Evolutionary conservation across 2,113 vertebrate species (phyloP), one percentile per base, ranked within the genome.

Genomic region (Seriola rivoliana): DNA sequence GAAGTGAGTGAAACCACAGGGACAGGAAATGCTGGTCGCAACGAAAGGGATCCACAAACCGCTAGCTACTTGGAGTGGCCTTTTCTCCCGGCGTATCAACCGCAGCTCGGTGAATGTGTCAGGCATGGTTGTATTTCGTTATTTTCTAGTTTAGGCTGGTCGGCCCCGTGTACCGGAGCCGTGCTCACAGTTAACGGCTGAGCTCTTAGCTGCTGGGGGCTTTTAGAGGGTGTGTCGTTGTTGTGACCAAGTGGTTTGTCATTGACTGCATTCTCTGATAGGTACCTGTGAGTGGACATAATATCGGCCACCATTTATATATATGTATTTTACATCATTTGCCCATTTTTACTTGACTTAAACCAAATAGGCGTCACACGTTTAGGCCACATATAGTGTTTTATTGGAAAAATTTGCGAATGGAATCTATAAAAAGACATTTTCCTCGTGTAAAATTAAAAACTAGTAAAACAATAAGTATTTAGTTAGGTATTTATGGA

Each of bases 221-320:
- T 84, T 85, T 84, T 48, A 60, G 92, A 94, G 94, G 93, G 94
- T 92, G 94, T 95, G 93, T 94, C 93, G 92, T 78, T 88, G 85
- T 90, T 89, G 75, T 85, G 87, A 81, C 83, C 89, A 17, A 91
- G 71, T 65, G 89, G 85, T 89, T 89, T 89, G 85, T 88, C 86
- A 88, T 70, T 75, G 71, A 76, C 78, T 84, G 82, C 34, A 60
- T 81, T 75, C 59, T 72, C 50, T 71, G 52, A 79, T 78, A 65
- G 58, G 36, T 50, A 81, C 74, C 25, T 79, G 73, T 55, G 52
- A 73, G 32, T 60, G 50, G 60, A 36, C 23, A n/a, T 3, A 46
- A 81, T 25, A 4, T 36, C 23, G 21, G n/a, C 21, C 44, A 19
- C 9, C 1, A 0, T 57, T 65, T 34, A 16, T 5, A 36, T 3